Base-by-base conservation (phyloP, 2,888 invertebrate species). In the Amorpha juglandis region DNA sequence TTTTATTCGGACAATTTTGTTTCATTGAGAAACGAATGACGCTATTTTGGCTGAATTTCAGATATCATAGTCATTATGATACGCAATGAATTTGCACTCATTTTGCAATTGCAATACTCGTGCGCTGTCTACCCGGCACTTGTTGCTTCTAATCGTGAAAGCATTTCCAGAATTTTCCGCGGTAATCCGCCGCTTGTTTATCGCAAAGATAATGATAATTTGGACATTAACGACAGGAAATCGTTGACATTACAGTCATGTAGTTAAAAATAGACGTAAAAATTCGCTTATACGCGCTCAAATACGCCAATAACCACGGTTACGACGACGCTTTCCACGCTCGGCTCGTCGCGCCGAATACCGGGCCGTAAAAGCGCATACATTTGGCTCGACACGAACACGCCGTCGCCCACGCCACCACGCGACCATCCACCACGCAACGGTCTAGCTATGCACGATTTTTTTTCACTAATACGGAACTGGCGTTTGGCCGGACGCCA, bases 381-480 rank as follows among this genome's bases (percentile, higher is more conserved):
- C 58, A 63, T 48, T 51, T 73, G 68, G 67, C 68, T 65, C 68
- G 69, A 70, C 69, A 69, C 63, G 52, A 47, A 19, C 45, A 16
- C 47, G 9, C 8, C 2, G 27, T 70, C 63, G 53, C 74, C 67
- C 78, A 82, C 73, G 82, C 87, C 79, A 84, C 79, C 78, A 84
- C 83, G 78, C 84, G 82, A 78, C 77, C 38, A 38, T 38, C 2
- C 38, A 84, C 79, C 78, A 84, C 83, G 78, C 84, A 82, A 78
- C 77, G 74, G 76, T 78, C 53, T 64, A 16, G 47, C 45, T 55
- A 55, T 53, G 53, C 53, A 75, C 77, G 75, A 74, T 72, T 78
- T 81, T 80, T 79, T 82, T 83, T 81, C 74, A 80, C 80, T 78
- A 81, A 81, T 80, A 81, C 81, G 79, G 81, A 79, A 81, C 78